These are phyloP conservation scores for Sacculina carcini DNA, from an alignment of 2,888 invertebrate species.

Conservation along the genomic window DNA sequence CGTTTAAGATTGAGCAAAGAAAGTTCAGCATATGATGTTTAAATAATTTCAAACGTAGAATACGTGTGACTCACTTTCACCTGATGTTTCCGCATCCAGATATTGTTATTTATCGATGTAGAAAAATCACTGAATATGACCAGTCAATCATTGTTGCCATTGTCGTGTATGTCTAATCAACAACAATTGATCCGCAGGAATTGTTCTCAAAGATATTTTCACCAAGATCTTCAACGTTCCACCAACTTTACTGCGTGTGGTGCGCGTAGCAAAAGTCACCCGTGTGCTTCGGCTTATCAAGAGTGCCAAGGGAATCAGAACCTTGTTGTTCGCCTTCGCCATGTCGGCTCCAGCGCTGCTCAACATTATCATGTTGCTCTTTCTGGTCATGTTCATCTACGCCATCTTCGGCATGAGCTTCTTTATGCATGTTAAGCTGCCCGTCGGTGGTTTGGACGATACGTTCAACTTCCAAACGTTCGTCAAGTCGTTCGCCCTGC, in stretches of 20 bases:
- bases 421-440: slow-evolving; percentile 81
- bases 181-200: slow-evolving; percentile 38
- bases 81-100: no score
- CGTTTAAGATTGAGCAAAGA: no score
- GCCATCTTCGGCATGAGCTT: slow-evolving; percentile 99
- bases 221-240: slow-evolving; percentile 83
- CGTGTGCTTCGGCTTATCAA: slow-evolving; percentile 89
- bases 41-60: no score
- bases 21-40: no score
- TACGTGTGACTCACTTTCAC: no score
- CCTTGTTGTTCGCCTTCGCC: slow-evolving; percentile 83
- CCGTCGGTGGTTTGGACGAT: slow-evolving; percentile 77
- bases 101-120: no score
- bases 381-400: slow-evolving; percentile 98
- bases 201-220: slow-evolving; percentile 85
- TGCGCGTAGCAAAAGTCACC: slow-evolving; percentile 93
- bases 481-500: slow-evolving; percentile 88
- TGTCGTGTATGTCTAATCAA: no score
- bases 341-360: slow-evolving; percentile 96
- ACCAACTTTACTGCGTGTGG: slow-evolving; percentile 87
- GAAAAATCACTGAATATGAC: no score
- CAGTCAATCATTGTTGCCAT: no score
- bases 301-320: slow-evolving; percentile 93
- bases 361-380: slow-evolving; percentile 91
- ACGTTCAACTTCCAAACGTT: slow-evolving; percentile 98